Percentiles rank a stretch among this genome's conserved stretches.
phyloP scores from a whole-genome alignment of 2,888 invertebrate species.

The Agrochola lota region DNA sequence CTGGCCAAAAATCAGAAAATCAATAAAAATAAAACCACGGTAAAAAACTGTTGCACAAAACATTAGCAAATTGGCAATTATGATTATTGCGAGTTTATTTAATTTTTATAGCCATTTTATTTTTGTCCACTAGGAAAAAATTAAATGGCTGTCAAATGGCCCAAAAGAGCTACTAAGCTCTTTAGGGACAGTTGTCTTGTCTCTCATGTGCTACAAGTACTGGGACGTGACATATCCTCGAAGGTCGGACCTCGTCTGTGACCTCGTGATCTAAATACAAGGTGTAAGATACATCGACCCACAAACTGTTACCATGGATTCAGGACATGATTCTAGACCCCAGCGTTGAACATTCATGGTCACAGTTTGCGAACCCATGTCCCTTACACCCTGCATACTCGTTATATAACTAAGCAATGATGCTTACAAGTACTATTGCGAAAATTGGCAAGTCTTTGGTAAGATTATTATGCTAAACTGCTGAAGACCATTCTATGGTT shows the following conservation, averaged over 20 bases:
- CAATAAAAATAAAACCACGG: too few relatives aligned
- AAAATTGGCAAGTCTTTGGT: constrained; percentile 1
- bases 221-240: constrained; percentile 39
- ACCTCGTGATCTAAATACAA: constrained; percentile 36
- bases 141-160: too few relatives aligned
- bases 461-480: constrained; percentile 1
- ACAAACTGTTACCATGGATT: not conserved
- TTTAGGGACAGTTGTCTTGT: not conserved
- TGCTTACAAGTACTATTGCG: not conserved
- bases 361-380: not conserved
- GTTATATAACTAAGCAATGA: not conserved
- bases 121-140: not conserved
- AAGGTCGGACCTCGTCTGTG: constrained; percentile 16
- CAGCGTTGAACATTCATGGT: not conserved
- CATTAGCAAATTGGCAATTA: not conserved
- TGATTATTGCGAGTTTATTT: not conserved
- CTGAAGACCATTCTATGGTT: not conserved
- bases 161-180: not conserved
- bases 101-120: not conserved
- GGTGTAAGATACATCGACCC: not conserved
- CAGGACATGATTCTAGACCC: not conserved
- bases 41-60: not conserved
- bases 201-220: constrained; percentile 44
- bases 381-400: not conserved
- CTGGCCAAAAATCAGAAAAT: not conserved